Evolutionary conservation across 2,797 vertebrate genomes (phyloP).

Genomic region (Helicolenus hilgendorfi): DNA sequence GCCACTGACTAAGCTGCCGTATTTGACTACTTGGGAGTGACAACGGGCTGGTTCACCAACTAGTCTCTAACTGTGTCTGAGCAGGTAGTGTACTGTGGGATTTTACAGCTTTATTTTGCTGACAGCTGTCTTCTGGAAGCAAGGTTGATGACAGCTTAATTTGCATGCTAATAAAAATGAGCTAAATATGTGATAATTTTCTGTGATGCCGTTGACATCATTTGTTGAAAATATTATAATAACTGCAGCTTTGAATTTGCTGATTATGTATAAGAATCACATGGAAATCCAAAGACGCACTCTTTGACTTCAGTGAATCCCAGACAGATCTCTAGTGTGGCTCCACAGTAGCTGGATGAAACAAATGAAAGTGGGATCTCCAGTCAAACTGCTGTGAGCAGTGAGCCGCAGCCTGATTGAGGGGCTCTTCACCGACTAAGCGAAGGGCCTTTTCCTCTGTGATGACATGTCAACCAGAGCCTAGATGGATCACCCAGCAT

Average conservation of each 20-base stretch:
- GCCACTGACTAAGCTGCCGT: background rate
- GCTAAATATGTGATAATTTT: background rate
- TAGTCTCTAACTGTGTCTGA: background rate
- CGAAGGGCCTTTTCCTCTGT: constrained; percentile 47
- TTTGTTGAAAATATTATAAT: background rate
- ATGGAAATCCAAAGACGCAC: background rate
- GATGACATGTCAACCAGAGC: constrained; percentile 76
- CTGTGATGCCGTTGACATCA: background rate
- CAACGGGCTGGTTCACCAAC: background rate
- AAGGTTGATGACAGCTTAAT: background rate
- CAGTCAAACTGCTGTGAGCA: constrained; percentile 27
- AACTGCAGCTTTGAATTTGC: background rate
- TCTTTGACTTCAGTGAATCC: background rate
- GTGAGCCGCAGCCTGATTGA: constrained; percentile 57
- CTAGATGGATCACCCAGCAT: constrained; percentile 60
- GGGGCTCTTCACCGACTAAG: constrained; percentile 34
- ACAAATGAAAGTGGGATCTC: background rate
- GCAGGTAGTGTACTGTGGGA: background rate
- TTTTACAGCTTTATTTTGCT: background rate
- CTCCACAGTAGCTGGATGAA: background rate
- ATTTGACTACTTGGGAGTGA: too few species aligned
- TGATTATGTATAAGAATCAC: background rate
- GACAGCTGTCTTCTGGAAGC: background rate
- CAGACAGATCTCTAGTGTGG: background rate
- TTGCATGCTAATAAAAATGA: background rate